A percentile compares a stretch with the other conserved stretches of the same genome.
Conservation (phyloP, 2,113 vertebrate species). For the Alexandromys fortis region DNA sequence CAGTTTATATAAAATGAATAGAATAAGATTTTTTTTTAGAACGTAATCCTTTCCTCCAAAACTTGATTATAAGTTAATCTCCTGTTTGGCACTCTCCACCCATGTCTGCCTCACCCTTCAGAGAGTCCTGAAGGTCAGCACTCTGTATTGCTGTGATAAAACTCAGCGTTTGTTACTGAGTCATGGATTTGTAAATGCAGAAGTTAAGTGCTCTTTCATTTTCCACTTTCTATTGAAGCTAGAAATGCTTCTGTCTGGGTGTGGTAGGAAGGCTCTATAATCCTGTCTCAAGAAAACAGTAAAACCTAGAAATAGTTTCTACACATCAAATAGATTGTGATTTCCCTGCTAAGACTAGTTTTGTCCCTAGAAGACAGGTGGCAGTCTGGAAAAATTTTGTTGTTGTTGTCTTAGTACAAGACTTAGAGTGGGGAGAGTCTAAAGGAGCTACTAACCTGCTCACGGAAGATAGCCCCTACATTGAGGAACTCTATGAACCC, state of each 20-base stretch:
- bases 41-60: slow-evolving; percentile 35
- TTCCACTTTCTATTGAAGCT: slow-evolving; percentile 34
- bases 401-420: not conserved
- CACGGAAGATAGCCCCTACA: not conserved
- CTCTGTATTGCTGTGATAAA: slow-evolving; percentile 63
- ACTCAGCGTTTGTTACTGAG: not conserved
- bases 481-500: not conserved
- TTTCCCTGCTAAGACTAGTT: not conserved
- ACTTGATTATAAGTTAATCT: slow-evolving; percentile 35
- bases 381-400: not conserved
- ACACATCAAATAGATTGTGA: slow-evolving; percentile 16
- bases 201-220: slow-evolving; percentile 66
- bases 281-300: not conserved
- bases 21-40: not conserved
- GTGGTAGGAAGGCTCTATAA: not conserved
- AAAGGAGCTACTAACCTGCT: not conserved
- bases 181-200: not conserved
- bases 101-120: no score
- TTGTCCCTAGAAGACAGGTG: not conserved
- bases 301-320: slow-evolving; percentile 2
- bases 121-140: not conserved
- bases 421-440: no score
- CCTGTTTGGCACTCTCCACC: slow-evolving; percentile 42
- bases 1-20: slow-evolving; percentile 38
- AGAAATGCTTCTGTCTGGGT: not conserved